Conservation (phyloP, 2,113 vertebrate species). For the Tympanuchus pallidicinctus region DNA sequence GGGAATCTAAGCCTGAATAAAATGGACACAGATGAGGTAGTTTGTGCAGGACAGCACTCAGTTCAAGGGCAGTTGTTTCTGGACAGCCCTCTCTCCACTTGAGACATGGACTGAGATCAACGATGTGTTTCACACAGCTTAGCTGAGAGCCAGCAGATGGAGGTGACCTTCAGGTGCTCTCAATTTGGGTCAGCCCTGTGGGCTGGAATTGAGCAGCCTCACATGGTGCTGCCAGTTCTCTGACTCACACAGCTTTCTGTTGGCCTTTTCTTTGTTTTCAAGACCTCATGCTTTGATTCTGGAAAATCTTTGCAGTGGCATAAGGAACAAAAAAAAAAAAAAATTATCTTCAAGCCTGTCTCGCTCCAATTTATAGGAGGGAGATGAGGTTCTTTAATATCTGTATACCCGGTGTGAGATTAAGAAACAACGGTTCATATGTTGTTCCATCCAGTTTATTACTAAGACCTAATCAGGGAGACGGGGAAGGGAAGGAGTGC, state of each 20-base stretch:
- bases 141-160: slow-evolving; percentile 3
- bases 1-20: background rate
- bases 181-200: background rate
- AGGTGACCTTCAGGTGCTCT: slow-evolving; percentile 57
- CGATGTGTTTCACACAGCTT: slow-evolving; percentile 5
- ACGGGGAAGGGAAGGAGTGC: no score
- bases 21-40: background rate
- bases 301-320: background rate
- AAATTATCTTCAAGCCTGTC: background rate
- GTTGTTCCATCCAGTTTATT: no score
- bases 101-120: background rate
- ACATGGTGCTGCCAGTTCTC: slow-evolving; percentile 44
- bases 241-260: slow-evolving; percentile 46
- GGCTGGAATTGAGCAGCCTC: slow-evolving; percentile 36
- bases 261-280: slow-evolving; percentile 2
- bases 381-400: no score
- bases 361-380: no score
- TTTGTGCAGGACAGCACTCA: background rate
- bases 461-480: no score
- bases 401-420: no score
- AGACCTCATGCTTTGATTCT: slow-evolving; percentile 35
- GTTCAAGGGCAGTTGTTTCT: background rate
- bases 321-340: background rate
- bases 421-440: no score
- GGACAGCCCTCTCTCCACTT: background rate